phyloP scores from a whole-genome alignment of 2,797 vertebrate species.

The Cacajao melanocephalus region DNA sequence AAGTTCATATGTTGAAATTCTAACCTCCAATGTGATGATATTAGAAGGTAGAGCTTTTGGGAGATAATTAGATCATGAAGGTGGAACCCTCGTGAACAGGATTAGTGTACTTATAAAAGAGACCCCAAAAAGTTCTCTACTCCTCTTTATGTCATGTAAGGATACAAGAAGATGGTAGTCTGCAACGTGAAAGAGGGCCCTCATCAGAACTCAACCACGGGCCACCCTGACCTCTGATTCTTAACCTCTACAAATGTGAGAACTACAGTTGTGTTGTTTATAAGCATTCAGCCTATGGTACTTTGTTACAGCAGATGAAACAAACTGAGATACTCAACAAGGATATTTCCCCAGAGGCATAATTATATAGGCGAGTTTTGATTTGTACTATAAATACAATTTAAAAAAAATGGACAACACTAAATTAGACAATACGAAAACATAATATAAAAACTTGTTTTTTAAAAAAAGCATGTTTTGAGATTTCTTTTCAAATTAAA shows the following conservation, averaged over 20 bases:
- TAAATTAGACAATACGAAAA: neutral
- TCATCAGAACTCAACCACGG: neutral
- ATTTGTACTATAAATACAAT: neutral
- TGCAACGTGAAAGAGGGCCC: neutral
- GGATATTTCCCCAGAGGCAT: neutral
- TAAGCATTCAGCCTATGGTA: neutral
- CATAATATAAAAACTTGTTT: neutral
- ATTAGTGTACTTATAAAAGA: neutral
- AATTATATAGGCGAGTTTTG: neutral
- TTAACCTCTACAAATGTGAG: neutral
- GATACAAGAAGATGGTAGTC: neutral
- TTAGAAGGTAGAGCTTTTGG: neutral
- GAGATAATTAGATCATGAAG: neutral
- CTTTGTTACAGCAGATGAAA: neutral
- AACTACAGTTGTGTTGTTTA: neutral
- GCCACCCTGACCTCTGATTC: neutral
- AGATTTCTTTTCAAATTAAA: neutral
- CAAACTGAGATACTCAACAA: neutral
- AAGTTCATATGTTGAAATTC: neutral
- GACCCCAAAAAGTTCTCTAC: neutral
- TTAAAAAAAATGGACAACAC: neutral
- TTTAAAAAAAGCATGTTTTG: neutral
- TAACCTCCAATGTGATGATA: neutral
- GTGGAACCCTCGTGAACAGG: neutral
- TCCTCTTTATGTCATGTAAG: neutral